These are phyloP conservation scores for Ferdinandea cuprea DNA, from an alignment of 2,888 invertebrate species.

Conservation along the genomic window DNA sequence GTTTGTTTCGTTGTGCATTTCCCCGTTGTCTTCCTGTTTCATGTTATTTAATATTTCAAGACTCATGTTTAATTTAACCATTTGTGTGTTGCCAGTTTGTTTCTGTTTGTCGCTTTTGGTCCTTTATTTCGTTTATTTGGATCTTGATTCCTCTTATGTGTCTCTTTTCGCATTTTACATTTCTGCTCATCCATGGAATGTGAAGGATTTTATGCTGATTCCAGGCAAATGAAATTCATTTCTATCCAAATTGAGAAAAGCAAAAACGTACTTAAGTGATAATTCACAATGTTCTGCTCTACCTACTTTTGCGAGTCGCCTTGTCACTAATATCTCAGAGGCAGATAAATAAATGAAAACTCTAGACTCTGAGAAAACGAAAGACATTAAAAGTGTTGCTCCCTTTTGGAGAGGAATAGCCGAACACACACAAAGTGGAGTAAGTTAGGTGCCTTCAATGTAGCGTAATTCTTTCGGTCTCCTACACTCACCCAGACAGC, in stretches of 20 bases:
- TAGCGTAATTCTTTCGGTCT: slow-evolving; percentile 13
- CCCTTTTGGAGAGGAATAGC: slow-evolving; percentile 19
- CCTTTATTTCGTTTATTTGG: background rate
- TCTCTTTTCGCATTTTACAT: slow-evolving; percentile 52
- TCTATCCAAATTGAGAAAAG: background rate
- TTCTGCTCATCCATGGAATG: slow-evolving; percentile 37
- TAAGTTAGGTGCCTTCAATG: slow-evolving; percentile 44
- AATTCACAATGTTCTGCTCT: slow-evolving; percentile 17
- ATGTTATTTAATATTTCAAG: slow-evolving; percentile 27
- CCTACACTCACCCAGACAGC: slow-evolving; percentile 31
- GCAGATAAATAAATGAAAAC: slow-evolving; percentile 53
- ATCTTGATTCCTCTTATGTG: slow-evolving; percentile 15
- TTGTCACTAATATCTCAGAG: slow-evolving; percentile 58
- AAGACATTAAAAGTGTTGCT: slow-evolving; percentile 25
- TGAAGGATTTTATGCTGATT: slow-evolving; percentile 58
- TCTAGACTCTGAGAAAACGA: slow-evolving; percentile 11
- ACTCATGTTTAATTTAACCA: slow-evolving; percentile 47
- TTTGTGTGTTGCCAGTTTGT: slow-evolving; percentile 17
- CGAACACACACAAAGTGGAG: slow-evolving; percentile 44
- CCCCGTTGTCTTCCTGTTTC: background rate
- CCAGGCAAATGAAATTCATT: slow-evolving; percentile 62
- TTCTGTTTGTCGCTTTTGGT: no score
- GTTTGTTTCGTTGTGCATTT: background rate
- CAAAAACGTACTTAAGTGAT: slow-evolving; percentile 9
- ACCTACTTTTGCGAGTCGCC: slow-evolving; percentile 1